These are phyloP conservation scores for Sturnira hondurensis DNA, from an alignment of 2,113 vertebrate genomes.

Conservation along the genomic window DNA sequence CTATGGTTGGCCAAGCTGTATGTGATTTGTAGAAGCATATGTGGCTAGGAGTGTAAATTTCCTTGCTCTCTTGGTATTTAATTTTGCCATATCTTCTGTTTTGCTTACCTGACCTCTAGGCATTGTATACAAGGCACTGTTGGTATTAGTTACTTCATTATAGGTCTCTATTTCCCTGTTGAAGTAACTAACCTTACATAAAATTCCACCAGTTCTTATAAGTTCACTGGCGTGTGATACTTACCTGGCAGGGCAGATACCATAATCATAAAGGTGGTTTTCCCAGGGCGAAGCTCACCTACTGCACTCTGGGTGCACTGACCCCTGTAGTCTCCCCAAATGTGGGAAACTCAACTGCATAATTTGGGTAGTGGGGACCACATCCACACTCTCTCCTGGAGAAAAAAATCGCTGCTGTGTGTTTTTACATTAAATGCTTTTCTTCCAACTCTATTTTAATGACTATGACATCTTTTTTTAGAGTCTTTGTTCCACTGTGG, in stretches of 20 bases:
- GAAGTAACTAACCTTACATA: not conserved
- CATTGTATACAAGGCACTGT: not conserved
- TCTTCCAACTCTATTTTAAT: not conserved
- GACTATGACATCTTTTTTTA: constrained; percentile 18
- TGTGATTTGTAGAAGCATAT: not conserved
- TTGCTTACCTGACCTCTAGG: not conserved
- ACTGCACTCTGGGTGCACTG: no score
- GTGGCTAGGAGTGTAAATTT: not conserved
- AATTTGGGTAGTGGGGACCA: no score
- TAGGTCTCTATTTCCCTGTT: not conserved
- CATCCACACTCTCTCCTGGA: no score
- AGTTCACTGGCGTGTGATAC: not conserved
- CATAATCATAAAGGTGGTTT: no score
- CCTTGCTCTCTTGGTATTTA: not conserved
- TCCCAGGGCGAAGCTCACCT: no score
- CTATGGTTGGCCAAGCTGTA: not conserved
- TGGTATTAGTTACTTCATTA: not conserved
- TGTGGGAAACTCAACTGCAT: no score
- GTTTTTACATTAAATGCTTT: not conserved
- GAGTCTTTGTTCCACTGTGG: not conserved
- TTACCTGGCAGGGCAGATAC: no score
- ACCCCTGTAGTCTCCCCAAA: no score
- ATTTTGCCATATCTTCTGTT: not conserved
- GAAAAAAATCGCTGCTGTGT: not conserved
- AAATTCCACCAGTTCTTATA: not conserved